Evolutionary conservation across 1,140 invertebrate genomes (phyloP).

Genomic region (Microplitis demolitor): DNA sequence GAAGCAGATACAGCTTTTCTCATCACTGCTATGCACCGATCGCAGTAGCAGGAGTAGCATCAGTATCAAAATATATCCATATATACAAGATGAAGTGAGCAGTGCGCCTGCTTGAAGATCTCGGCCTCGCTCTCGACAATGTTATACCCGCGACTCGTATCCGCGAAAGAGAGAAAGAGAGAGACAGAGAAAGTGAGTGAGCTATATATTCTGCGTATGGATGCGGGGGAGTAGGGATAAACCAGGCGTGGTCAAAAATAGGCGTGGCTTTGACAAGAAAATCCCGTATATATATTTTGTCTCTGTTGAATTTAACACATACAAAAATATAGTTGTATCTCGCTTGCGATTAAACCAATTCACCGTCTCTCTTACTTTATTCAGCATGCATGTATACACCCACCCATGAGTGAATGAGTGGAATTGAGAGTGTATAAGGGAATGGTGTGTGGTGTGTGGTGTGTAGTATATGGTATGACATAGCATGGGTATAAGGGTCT

Average conservation of each 20-base stretch:
- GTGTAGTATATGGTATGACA: too few relatives aligned
- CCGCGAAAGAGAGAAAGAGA: not conserved
- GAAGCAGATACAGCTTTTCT: too few relatives aligned
- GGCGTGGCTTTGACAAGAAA: not conserved
- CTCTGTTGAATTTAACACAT: not conserved
- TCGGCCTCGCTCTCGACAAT: not conserved
- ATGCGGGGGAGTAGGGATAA: conserved; percentile 8
- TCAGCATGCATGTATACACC: not conserved
- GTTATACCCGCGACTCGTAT: not conserved
- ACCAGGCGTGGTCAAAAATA: not conserved
- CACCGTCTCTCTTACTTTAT: too few relatives aligned
- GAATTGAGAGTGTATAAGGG: too few relatives aligned
- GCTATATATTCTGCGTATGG: not conserved
- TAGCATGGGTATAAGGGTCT: not conserved
- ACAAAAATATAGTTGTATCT: not conserved
- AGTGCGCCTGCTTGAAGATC: not conserved
- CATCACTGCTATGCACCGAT: too few relatives aligned
- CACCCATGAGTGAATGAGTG: not conserved
- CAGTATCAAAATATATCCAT: not conserved
- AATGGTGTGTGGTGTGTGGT: too few relatives aligned
- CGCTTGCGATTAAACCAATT: too few relatives aligned
- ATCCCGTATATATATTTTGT: conserved; percentile 4
- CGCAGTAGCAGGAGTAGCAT: too few relatives aligned
- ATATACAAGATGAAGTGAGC: not conserved
- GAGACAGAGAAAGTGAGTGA: too few relatives aligned